These are phyloP conservation scores for Ectemnius lituratus DNA, from an alignment of 2,888 invertebrate genomes.

Conservation along the genomic window DNA sequence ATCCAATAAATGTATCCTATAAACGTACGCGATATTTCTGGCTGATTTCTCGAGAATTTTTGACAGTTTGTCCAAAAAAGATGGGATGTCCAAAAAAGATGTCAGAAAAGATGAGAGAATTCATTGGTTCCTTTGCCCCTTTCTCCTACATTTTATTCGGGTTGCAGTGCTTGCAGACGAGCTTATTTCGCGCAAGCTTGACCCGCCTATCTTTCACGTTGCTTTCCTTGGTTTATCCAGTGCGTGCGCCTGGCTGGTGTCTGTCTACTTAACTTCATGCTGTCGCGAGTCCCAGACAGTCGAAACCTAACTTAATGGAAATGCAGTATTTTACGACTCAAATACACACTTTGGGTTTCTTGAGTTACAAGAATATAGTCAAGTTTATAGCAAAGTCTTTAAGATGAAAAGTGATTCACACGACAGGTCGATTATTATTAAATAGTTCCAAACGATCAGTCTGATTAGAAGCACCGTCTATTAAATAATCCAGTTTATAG, in stretches of 20 bases:
- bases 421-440: too few species aligned
- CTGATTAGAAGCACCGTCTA: too few species aligned
- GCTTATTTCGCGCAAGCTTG: constrained; percentile 53
- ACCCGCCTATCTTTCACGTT: too few species aligned
- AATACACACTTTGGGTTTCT: too few species aligned
- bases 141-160: constrained; percentile 16
- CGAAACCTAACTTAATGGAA: background rate
- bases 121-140: constrained; percentile 36
- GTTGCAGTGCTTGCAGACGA: constrained; percentile 29
- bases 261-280: constrained; percentile 58
- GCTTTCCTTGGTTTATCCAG: constrained; percentile 1
- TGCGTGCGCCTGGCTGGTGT: background rate
- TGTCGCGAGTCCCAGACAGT: constrained; percentile 41
- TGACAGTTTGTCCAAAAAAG: too few species aligned
- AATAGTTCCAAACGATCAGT: too few species aligned
- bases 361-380: too few species aligned
- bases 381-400: background rate
- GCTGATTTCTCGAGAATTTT: constrained; percentile 30
- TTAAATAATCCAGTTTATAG: too few species aligned
- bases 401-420: too few species aligned
- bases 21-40: constrained; percentile 33
- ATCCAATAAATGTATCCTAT: too few species aligned
- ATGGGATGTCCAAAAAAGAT: too few species aligned
- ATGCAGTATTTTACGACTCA: too few species aligned
- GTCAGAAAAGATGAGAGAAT: constrained; percentile 52